phyloP scores from a whole-genome alignment of 2,888 invertebrate species.

The Trichogramma dendrolimi region DNA sequence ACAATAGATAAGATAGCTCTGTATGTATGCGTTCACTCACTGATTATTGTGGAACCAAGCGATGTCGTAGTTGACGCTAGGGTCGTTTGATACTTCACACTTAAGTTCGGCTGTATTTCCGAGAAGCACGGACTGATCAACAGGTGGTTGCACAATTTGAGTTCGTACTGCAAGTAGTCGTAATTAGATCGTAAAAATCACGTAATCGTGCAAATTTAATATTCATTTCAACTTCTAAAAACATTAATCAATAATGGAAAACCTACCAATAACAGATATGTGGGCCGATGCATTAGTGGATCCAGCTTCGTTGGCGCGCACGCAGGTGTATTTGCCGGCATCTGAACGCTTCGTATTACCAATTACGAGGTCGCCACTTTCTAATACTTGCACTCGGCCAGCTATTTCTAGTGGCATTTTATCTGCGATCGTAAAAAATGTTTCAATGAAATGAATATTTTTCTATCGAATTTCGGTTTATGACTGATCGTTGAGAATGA shows the following conservation, averaged over 20 bases:
- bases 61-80: conserved; percentile 78
- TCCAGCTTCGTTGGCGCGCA: conserved; percentile 86
- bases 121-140: conserved; percentile 83
- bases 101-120: conserved; percentile 90
- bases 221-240: neutral
- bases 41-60: conserved; percentile 86
- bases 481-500: neutral
- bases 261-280: conserved; percentile 75
- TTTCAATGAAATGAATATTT: neutral
- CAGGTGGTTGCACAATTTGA: conserved; percentile 89
- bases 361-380: conserved; percentile 83
- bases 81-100: conserved; percentile 91
- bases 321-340: conserved; percentile 85
- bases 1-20: neutral
- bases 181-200: neutral
- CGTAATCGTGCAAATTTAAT: neutral
- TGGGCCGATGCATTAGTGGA: conserved; percentile 76
- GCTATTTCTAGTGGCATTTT: conserved; percentile 62
- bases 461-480: too few relatives aligned
- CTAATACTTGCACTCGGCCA: conserved; percentile 78
- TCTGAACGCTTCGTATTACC: conserved; percentile 79
- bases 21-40: conserved; percentile 55
- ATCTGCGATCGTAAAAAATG: conserved; percentile 49
- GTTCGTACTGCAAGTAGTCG: conserved; percentile 69
- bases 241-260: conserved; percentile 16